These are phyloP conservation scores for Pempheris klunzingeri DNA, from an alignment of 2,797 vertebrate species.

Conservation along the genomic window DNA sequence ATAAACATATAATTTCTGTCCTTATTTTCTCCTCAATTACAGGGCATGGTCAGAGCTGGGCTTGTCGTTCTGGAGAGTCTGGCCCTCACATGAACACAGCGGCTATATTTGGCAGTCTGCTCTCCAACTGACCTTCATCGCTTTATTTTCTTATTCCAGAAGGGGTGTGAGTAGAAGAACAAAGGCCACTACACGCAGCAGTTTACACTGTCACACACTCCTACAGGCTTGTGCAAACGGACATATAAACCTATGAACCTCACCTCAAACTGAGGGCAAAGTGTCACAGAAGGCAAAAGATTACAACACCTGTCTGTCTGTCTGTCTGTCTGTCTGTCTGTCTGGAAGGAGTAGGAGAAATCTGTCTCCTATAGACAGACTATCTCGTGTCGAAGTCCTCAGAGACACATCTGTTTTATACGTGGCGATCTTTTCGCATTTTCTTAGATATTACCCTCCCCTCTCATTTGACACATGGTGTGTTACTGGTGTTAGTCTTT, in stretches of 20 bases:
- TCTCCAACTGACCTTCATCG: slow-evolving; percentile 87
- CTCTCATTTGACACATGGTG: slow-evolving; percentile 81
- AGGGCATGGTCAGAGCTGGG: slow-evolving; percentile 88
- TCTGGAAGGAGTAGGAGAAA: no score
- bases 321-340: slow-evolving; percentile 32
- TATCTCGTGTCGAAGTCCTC: not conserved
- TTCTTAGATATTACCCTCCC: slow-evolving; percentile 71
- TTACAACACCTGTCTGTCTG: slow-evolving; percentile 11
- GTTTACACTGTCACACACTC: slow-evolving; percentile 61
- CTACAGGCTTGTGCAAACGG: slow-evolving; percentile 25
- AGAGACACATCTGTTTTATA: slow-evolving; percentile 35
- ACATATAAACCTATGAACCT: slow-evolving; percentile 38
- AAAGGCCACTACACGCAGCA: slow-evolving; percentile 66
- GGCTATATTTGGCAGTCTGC: slow-evolving; percentile 89
- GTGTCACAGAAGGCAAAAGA: not conserved
- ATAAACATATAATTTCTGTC: slow-evolving; percentile 92
- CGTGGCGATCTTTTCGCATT: slow-evolving; percentile 69
- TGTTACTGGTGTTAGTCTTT: slow-evolving; percentile 61
- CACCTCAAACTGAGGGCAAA: slow-evolving; percentile 18
- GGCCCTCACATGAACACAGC: slow-evolving; percentile 89
- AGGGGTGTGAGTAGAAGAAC: slow-evolving; percentile 75
- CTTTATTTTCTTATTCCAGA: slow-evolving; percentile 81
- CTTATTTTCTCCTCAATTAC: slow-evolving; percentile 92
- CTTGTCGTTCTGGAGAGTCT: slow-evolving; percentile 89
- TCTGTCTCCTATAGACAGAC: no score